Evolutionary conservation across 1,140 invertebrate species (phyloP), one percentile per base, ranked within the genome.

Genomic region (Listronotus oregonensis): DNA sequence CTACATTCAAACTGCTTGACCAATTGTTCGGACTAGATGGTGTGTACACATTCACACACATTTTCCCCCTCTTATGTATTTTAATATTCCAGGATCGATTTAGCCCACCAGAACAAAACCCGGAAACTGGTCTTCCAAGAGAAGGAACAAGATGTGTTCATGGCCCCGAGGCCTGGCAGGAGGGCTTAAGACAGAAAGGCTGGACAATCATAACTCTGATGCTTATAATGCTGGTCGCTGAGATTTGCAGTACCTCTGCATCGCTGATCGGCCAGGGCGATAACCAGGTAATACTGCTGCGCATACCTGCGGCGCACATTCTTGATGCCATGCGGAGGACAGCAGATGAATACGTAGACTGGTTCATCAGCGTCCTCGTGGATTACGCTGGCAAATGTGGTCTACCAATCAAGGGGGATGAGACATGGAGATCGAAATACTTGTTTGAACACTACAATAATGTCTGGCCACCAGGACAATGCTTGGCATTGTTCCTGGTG

Each of bases 71-170:
- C 6, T 18, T 18, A 3, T 9, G 55, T 43, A 10, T 57, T 1
- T 17, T 57, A 7, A 12, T 57, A 5, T 57, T 57, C 15, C 55
- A 57, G 21, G 54, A 56, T 27, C n/a, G 54, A 5, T 40, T 42
- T 4, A 6, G 14, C 6, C 54, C 54, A 6, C 54, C 54, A 0
- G 40, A 44, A 42, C 54, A 57, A 42, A 8, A 15, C 2, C 6
- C 6, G 10, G 14, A 11, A 6, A 54, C 34, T 9, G 37, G 15
- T 34, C 5, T n/a, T 1, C 37, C 37, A 18, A 1, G 1, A 27
- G 11, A 12, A 1, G 54, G 40, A 0, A 4, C 54, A 0, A 4
- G 54, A 3, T 43, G 55, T 43, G 8, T 12, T 1, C 15, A 46
- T 12, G 42, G 39, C n/a, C 15, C 55, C 0, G 55, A 57, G 10